Percentiles rank a stretch among this genome's conserved stretches.
Conservation (phyloP, 2,113 vertebrate genomes). For the Rallus limicola region DNA sequence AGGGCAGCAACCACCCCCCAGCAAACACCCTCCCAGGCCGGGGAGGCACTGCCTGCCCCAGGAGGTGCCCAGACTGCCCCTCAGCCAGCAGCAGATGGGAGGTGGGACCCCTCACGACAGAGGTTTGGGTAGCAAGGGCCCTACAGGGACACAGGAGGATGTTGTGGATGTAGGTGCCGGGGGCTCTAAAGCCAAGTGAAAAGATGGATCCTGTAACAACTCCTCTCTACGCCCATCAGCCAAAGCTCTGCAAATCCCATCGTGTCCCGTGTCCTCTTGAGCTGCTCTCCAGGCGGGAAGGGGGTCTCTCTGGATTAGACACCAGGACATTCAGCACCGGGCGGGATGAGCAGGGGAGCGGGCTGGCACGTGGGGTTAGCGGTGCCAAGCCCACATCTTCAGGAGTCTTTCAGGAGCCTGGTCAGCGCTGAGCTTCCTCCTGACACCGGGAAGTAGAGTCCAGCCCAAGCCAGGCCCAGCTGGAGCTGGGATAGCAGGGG, state of each 20-base stretch:
- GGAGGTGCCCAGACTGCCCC: background rate
- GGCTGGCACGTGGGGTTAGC: rapidly evolving
- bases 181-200: background rate
- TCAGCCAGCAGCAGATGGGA: background rate
- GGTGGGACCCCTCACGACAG: background rate
- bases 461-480: background rate
- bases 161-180: background rate
- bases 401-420: background rate
- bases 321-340: background rate
- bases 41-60: background rate
- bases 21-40: background rate
- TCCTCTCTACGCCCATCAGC: background rate
- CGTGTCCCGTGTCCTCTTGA: background rate
- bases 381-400: background rate
- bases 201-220: background rate
- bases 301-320: background rate
- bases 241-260: background rate
- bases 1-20: background rate
- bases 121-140: background rate
- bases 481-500: background rate
- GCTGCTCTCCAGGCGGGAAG: background rate
- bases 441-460: background rate
- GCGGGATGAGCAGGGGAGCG: background rate
- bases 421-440: background rate
- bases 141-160: background rate